Percentiles rank a stretch among this genome's conserved stretches.
Evolutionary conservation across 2,113 vertebrate species (phyloP).

Genomic region (Proteles cristata): DNA sequence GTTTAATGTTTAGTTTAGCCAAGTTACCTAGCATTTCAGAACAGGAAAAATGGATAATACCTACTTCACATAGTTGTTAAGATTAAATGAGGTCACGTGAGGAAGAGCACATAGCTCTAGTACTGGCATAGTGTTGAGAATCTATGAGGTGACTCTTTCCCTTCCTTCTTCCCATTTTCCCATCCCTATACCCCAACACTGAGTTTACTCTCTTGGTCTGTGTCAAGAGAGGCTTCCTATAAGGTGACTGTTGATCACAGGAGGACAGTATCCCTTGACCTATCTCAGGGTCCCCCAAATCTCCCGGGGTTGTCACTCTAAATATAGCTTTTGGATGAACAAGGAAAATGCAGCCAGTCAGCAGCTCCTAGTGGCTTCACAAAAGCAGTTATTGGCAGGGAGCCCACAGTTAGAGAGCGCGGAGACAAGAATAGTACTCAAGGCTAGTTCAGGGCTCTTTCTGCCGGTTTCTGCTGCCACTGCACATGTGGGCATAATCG

Average conservation of each 20-base stretch:
- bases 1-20: neutral
- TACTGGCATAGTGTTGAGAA: too few relatives aligned
- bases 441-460: slow-evolving; percentile 71
- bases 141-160: neutral
- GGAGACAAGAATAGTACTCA: slow-evolving; percentile 75
- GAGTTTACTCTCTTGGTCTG: neutral
- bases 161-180: neutral
- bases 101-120: neutral
- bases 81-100: neutral
- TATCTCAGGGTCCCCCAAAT: slow-evolving; percentile 6
- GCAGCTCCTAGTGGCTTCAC: slow-evolving; percentile 76
- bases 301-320: slow-evolving; percentile 59
- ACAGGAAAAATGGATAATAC: neutral
- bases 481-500: slow-evolving; percentile 60
- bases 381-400: slow-evolving; percentile 73
- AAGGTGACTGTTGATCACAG: slow-evolving; percentile 40
- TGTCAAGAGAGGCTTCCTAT: slow-evolving; percentile 4
- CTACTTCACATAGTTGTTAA: slow-evolving; percentile 5
- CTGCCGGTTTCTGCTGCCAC: slow-evolving; percentile 62
- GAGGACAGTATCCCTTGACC: slow-evolving; percentile 36
- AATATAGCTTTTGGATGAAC: slow-evolving; percentile 65
- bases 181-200: neutral
- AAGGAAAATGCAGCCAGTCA: slow-evolving; percentile 75
- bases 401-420: slow-evolving; percentile 62
- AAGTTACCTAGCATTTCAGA: neutral